Percentiles rank a stretch among this genome's conserved stretches.
phyloP scores from a whole-genome alignment of 2,113 vertebrate genomes.

The Alligator sinensis region DNA sequence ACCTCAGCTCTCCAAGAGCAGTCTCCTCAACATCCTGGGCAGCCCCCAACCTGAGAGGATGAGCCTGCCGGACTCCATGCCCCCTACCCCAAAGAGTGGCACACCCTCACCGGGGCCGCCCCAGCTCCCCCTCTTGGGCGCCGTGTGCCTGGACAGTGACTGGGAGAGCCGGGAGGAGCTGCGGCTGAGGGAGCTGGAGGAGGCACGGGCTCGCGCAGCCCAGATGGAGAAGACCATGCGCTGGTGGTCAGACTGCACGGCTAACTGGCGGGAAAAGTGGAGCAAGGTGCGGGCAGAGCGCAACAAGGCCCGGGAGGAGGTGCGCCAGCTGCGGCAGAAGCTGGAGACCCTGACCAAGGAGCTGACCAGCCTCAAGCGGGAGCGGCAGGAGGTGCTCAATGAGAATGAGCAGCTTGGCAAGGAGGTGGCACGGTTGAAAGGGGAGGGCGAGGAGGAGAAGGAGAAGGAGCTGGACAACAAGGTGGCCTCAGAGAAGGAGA shows the following conservation, averaged over 20 bases:
- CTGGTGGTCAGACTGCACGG: slow-evolving; percentile 98
- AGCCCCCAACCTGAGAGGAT: slow-evolving; percentile 84
- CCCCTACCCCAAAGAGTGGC: slow-evolving; percentile 87
- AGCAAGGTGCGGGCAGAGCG: slow-evolving; percentile 96
- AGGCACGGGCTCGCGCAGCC: slow-evolving; percentile 90
- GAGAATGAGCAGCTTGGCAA: slow-evolving; percentile 85
- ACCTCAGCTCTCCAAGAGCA: slow-evolving; percentile 77
- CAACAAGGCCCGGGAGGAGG: slow-evolving; percentile 93
- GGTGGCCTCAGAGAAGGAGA: slow-evolving; percentile 53
- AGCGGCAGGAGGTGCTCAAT: slow-evolving; percentile 87
- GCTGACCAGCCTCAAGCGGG: slow-evolving; percentile 87
- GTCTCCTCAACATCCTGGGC: slow-evolving; percentile 86
- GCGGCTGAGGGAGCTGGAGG: slow-evolving; percentile 92
- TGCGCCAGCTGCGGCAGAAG: slow-evolving; percentile 91
- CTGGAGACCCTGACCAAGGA: slow-evolving; percentile 94
- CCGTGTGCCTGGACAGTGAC: slow-evolving; percentile 83
- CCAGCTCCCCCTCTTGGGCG: slow-evolving; percentile 77
- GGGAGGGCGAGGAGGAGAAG: slow-evolving; percentile 36
- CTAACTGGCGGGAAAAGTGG: slow-evolving; percentile 99
- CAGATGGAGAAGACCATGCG: slow-evolving; percentile 99
- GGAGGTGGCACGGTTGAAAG: slow-evolving; percentile 73
- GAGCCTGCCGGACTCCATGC: slow-evolving; percentile 84
- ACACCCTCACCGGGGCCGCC: slow-evolving; percentile 90
- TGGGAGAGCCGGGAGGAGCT: slow-evolving; percentile 97
- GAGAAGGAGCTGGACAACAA: slow-evolving; percentile 28